These are phyloP conservation scores for Peucedramus taeniatus DNA, from an alignment of 2,113 vertebrate species.

Conservation along the genomic window DNA sequence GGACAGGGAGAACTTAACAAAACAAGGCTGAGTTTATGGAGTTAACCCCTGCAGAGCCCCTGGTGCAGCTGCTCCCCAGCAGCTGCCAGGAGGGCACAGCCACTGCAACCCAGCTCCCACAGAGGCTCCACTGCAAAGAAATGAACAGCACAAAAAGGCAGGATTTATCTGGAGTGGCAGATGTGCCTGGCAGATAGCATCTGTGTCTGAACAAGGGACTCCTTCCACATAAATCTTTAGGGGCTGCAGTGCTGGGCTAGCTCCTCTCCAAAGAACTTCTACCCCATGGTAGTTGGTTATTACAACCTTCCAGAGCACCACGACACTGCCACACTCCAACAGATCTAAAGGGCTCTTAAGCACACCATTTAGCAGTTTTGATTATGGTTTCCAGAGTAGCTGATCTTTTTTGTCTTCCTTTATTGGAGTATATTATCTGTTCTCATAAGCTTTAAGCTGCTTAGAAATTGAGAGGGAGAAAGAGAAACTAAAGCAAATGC, in stretches of 20 bases:
- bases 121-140: not conserved
- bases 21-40: not conserved
- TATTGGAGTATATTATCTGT: not conserved
- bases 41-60: not conserved
- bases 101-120: rapidly evolving
- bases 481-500: not conserved
- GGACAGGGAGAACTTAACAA: not conserved
- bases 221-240: not conserved
- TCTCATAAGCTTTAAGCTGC: not conserved
- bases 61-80: not conserved
- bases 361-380: not conserved
- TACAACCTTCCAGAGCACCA: not conserved
- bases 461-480: not conserved
- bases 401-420: not conserved
- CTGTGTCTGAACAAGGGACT: not conserved
- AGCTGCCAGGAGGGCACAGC: not conserved
- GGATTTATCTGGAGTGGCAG: not conserved
- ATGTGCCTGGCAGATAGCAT: not conserved
- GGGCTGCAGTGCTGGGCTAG: not conserved
- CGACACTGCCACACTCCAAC: not conserved
- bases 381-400: not conserved
- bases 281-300: not conserved
- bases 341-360: not conserved
- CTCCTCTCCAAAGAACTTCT: not conserved
- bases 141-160: not conserved